phyloP scores from a whole-genome alignment of 2,888 invertebrate species.

The Ceratothoa steindachneri region DNA sequence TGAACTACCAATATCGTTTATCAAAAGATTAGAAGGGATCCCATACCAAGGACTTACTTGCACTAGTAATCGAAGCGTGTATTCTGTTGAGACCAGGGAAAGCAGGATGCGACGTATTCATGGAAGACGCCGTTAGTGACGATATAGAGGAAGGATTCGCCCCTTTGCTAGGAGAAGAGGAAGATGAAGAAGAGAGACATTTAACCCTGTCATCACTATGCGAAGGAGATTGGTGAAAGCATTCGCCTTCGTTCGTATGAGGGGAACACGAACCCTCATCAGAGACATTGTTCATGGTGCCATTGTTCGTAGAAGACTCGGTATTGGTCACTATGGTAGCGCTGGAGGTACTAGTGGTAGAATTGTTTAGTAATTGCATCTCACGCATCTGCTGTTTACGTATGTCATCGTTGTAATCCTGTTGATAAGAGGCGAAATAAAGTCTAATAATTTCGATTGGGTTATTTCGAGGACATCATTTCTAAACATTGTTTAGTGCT shows the following conservation, averaged over 20 bases:
- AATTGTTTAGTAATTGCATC: constrained; percentile 71
- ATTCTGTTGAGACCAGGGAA: not conserved
- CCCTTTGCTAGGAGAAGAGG: too few species aligned
- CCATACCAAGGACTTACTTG: not conserved
- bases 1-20: too few species aligned
- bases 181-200: too few species aligned
- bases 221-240: not conserved
- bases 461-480: too few species aligned
- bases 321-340: constrained; percentile 14
- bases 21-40: too few species aligned
- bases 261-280: not conserved
- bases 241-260: not conserved
- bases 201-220: not conserved
- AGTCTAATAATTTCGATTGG: too few species aligned
- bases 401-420: constrained; percentile 90
- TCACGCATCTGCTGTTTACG: constrained; percentile 88
- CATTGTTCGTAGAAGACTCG: not conserved
- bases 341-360: constrained; percentile 13
- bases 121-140: too few species aligned
- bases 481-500: too few species aligned
- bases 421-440: too few species aligned
- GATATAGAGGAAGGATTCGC: not conserved
- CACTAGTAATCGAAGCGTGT: not conserved
- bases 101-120: not conserved
- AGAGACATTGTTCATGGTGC: not conserved